These are phyloP conservation scores for Hydra vulgaris DNA, from an alignment of 30 jellyfish, hydroid and myxozoan genomes.

Conservation along the genomic window DNA sequence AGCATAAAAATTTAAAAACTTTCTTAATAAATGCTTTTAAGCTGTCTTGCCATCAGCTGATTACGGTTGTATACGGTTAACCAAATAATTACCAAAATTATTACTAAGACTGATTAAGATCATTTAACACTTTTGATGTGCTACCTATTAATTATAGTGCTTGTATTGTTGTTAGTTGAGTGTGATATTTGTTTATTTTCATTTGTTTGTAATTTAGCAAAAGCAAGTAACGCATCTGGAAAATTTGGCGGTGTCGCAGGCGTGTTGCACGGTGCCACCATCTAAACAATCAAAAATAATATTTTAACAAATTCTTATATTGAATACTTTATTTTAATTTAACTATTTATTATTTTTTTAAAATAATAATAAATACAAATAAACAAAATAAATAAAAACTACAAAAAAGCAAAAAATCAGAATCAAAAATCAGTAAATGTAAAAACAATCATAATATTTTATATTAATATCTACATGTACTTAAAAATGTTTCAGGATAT, in stretches of 20 bases:
- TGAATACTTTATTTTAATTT: no score
- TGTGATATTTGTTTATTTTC: conserved; percentile 21
- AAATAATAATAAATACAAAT: no score
- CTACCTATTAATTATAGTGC: neutral
- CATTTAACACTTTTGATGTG: neutral
- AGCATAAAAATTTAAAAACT: neutral
- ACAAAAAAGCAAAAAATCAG: no score
- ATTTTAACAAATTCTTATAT: neutral
- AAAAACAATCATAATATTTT: no score
- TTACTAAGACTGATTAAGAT: neutral
- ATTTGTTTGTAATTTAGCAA: conserved; percentile 85
- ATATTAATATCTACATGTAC: no score
- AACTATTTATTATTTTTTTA: no score
- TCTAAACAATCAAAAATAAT: conserved; percentile 24
- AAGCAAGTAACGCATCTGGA: conserved; percentile 95
- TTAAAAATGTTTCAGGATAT: no score
- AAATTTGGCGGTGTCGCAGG: conserved; percentile 99
- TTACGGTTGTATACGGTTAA: neutral
- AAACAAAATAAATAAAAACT: no score
- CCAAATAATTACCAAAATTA: neutral
- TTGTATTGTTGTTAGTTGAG: conserved; percentile 28
- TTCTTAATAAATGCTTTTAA: neutral
- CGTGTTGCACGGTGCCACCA: conserved; percentile 92
- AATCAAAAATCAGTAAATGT: no score
- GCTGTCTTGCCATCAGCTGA: neutral